Evolutionary conservation across 1,140 invertebrate genomes (phyloP).

Genomic region (Monomorium pharaonis): DNA sequence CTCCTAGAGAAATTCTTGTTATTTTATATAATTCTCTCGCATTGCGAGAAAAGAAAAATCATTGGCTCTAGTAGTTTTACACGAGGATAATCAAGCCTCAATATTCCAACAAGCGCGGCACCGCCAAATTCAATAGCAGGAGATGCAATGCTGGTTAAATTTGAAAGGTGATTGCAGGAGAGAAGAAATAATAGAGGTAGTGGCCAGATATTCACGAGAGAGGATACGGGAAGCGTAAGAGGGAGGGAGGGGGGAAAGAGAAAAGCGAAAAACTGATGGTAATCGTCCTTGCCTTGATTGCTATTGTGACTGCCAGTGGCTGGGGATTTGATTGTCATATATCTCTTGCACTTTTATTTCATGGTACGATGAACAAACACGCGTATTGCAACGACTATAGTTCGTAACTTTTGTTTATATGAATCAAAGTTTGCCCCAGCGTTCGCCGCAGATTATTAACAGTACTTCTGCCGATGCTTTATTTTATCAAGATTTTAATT

Average conservation of each 20-base stretch:
- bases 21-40: not conserved
- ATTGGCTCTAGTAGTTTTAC: not conserved
- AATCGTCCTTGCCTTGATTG: conserved; percentile 74
- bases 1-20: not conserved
- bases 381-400: not conserved
- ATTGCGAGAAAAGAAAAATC: not conserved
- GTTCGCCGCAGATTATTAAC: conserved; percentile 26
- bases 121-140: conserved; percentile 50
- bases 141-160: conserved; percentile 34
- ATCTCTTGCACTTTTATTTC: conserved; percentile 31
- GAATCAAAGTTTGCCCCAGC: conserved; percentile 26
- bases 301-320: conserved; percentile 54
- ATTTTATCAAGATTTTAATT: not conserved
- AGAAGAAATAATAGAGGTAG: not conserved
- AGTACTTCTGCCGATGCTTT: not conserved
- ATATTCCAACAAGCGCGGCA: conserved; percentile 8
- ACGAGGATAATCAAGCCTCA: conserved; percentile 31
- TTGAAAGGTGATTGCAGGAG: conserved; percentile 23
- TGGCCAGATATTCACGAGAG: conserved; percentile 1
- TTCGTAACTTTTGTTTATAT: conserved; percentile 34
- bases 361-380: not conserved
- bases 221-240: not conserved
- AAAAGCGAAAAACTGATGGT: not conserved
- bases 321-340: conserved; percentile 51
- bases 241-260: not conserved